Conservation (phyloP, 2,113 vertebrate species). For the Microcebus tavaratra region DNA sequence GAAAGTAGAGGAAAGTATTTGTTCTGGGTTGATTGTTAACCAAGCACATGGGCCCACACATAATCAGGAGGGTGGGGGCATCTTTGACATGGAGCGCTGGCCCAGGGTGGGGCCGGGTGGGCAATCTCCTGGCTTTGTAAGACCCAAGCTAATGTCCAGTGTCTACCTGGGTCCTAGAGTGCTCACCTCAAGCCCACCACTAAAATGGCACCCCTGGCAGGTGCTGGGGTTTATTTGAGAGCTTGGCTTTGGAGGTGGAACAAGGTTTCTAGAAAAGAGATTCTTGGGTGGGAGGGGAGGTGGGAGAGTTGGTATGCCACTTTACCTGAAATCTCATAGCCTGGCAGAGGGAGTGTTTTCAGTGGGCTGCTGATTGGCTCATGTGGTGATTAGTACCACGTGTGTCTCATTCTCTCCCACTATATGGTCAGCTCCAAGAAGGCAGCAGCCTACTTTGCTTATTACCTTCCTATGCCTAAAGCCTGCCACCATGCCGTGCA, state of each 20-base stretch:
- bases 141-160: neutral
- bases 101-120: fast-evolving
- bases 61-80: neutral
- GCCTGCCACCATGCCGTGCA: neutral
- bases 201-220: neutral
- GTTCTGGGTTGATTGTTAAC: neutral
- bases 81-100: no score
- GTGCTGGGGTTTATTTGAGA: neutral
- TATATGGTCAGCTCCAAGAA: neutral
- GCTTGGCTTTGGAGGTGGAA: neutral
- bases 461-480: neutral
- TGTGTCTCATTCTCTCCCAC: neutral
- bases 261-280: neutral
- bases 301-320: neutral
- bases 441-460: neutral
- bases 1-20: neutral
- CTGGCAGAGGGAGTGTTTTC: neutral
- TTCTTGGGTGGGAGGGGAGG: no score
- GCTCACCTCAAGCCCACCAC: neutral
- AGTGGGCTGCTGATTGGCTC: neutral
- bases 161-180: neutral
- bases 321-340: neutral
- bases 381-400: neutral
- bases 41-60: neutral
- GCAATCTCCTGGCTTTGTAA: neutral